Base-by-base conservation (phyloP, 2,113 vertebrate species). In the Rynchops niger region DNA sequence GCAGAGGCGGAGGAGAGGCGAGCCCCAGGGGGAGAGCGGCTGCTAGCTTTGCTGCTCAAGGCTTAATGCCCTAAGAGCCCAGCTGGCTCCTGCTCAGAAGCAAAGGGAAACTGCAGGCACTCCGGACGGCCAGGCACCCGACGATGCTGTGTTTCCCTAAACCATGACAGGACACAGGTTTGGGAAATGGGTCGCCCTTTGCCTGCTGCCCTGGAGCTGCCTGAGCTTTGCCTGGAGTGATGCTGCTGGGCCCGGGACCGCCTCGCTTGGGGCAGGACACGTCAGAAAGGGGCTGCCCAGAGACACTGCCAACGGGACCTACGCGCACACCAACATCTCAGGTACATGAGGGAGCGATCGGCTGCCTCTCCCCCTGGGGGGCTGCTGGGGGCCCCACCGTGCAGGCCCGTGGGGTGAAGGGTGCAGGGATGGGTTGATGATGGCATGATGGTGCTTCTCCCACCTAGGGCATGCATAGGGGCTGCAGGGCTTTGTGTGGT, bases 41-140 rank as follows among this genome's bases (percentile, higher is more conserved):
- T 32, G 40, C 87, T 84, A 30, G 95, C 92, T 96, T 91, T 95
- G 77, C 87, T 88, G 61, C 93, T 92, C 56, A 61, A 49, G 91
- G 92, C 95, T 96, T 97, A 97, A 90, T 9, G 89, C 82, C 82
- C 72, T 96, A 91, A 95, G 95, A 95, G 77, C 84, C 91, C 95
- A 95, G 95, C 97, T 97, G 88, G 92, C 34, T 81, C 47, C 85
- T 19, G 80, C 73, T 82, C 86, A 77, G 92, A 43, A 89, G 56
- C 79, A 49, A 85, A 93, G 82, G 78, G 83, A 83, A 82, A 77
- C 17, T 0, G 16, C 72, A 52, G 86, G 78, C 87, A 19, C 27
- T 63, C 6, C 1, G 76, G 38, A 45, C 32, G 0, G 53, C 67
- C 1, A 0, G 53, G 43, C 66, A n/a, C 34, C 47, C 8, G 6